These are phyloP conservation scores for Megaceryle torquata DNA, from an alignment of 2,113 vertebrate species.

Conservation along the genomic window DNA sequence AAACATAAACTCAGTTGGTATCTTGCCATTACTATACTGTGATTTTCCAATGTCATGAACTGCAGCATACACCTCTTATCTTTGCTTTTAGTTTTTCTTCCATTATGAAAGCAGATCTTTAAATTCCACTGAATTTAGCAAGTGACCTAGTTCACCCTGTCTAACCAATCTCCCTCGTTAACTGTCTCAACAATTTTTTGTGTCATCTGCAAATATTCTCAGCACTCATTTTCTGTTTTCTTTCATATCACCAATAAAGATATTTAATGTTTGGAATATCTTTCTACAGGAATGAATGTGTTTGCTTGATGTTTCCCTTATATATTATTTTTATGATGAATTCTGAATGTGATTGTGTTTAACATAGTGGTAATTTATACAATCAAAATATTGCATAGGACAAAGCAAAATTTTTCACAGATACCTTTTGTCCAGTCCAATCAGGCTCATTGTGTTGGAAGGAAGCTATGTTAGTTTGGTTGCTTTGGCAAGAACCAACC, in stretches of 20 bases:
- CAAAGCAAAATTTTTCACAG: background rate
- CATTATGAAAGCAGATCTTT: background rate
- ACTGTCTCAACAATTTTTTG: background rate
- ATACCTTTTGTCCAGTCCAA: background rate
- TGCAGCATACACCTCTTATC: background rate
- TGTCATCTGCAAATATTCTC: background rate
- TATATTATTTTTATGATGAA: background rate
- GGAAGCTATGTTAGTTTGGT: background rate
- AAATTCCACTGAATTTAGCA: background rate
- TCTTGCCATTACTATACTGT: background rate
- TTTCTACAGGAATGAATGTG: background rate
- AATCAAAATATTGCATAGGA: background rate
- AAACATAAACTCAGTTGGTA: background rate
- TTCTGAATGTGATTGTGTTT: background rate
- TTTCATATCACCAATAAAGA: background rate
- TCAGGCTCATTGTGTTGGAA: rapidly evolving
- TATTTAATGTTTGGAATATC: background rate
- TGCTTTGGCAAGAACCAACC: background rate
- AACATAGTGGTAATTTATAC: background rate
- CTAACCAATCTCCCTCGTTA: background rate
- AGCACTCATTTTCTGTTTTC: background rate
- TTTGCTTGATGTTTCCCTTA: background rate
- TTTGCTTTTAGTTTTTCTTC: background rate
- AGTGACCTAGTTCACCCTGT: background rate
- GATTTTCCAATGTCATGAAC: background rate